phyloP scores from a whole-genome alignment of 2,113 vertebrate species.

The Lathamus discolor region DNA sequence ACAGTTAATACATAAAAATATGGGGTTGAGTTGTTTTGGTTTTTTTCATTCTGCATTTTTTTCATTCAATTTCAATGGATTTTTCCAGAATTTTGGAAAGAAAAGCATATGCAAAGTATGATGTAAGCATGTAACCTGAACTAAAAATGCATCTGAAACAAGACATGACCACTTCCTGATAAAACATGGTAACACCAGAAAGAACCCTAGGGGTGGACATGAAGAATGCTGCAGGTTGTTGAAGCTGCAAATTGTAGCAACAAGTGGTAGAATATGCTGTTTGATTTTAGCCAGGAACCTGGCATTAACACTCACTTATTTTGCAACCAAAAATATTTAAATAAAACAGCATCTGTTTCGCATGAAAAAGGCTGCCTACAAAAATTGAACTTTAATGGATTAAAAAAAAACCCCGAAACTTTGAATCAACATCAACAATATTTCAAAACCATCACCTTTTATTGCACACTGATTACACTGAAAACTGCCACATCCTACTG shows the following conservation, averaged over 20 bases:
- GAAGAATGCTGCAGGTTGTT: background rate
- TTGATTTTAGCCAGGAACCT: background rate
- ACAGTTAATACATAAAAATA: background rate
- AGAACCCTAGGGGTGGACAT: background rate
- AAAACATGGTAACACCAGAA: background rate
- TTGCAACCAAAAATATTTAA: background rate
- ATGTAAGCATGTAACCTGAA: background rate
- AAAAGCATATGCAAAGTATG: background rate
- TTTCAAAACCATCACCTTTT: conserved; percentile 22
- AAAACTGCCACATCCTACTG: background rate
- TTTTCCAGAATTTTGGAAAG: background rate
- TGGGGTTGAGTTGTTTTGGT: background rate
- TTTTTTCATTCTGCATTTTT: background rate
- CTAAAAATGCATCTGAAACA: background rate
- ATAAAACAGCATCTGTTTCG: background rate
- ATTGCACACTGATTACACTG: background rate
- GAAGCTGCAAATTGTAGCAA: background rate
- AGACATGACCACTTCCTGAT: background rate
- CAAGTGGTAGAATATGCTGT: background rate
- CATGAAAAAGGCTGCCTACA: background rate
- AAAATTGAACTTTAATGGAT: background rate
- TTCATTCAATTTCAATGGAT: background rate
- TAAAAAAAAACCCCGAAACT: background rate
- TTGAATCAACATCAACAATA: conserved; percentile 2
- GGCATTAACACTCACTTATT: background rate